These are phyloP conservation scores for Byasa hedistus DNA, from an alignment of 2,888 invertebrate species.

Conservation along the genomic window DNA sequence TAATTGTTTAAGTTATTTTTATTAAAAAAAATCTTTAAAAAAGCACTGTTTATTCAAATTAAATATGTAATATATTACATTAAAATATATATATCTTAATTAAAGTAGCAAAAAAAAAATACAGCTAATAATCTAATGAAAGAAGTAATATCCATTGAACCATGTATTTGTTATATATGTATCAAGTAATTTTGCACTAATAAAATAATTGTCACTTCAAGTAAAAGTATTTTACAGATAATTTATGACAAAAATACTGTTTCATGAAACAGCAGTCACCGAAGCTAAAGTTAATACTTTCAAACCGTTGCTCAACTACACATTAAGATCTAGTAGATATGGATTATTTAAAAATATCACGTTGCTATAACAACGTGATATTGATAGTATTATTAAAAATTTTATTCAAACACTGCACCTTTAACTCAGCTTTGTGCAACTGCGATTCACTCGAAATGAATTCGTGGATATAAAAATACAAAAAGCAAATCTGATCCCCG, in stretches of 20 bases:
- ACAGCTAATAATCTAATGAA: constrained; percentile 73
- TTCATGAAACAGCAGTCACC: constrained; percentile 36
- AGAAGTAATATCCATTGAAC: constrained; percentile 72
- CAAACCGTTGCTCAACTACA: constrained; percentile 9
- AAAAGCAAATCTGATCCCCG: constrained; percentile 71
- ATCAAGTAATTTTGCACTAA: constrained; percentile 66
- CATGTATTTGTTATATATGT: constrained; percentile 54
- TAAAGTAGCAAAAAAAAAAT: constrained; percentile 75
- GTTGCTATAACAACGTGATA: constrained; percentile 20
- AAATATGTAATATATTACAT: constrained; percentile 77
- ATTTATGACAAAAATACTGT: constrained; percentile 69
- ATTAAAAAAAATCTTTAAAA: constrained; percentile 42
- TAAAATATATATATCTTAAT: constrained; percentile 78
- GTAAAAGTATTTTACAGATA: constrained; percentile 63
- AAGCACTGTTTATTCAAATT: constrained; percentile 80
- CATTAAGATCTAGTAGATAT: constrained; percentile 19
- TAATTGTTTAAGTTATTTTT: too few species aligned
- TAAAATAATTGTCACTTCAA: constrained; percentile 59
- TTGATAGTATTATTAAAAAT: constrained; percentile 12
- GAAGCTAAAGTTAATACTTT: constrained; percentile 31
- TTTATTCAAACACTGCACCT: constrained; percentile 24
- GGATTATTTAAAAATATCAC: constrained; percentile 23
- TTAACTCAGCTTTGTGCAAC: constrained; percentile 31
- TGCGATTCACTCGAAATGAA: constrained; percentile 38
- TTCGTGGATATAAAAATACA: constrained; percentile 76